phyloP scores from a whole-genome alignment of 2,888 invertebrate genomes.

The Phorcus lineatus region DNA sequence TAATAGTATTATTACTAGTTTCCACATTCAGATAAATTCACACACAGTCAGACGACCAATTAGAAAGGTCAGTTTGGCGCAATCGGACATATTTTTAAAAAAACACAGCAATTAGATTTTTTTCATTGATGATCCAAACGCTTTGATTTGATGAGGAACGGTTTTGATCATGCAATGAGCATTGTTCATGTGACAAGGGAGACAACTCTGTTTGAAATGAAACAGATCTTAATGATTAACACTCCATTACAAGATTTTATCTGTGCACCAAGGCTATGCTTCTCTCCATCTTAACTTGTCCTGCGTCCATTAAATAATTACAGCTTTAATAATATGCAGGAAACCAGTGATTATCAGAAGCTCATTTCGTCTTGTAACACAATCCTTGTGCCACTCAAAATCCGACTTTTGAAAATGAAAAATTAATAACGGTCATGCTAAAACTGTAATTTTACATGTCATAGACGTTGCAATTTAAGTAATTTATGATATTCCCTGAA shows the following conservation, averaged over 20 bases:
- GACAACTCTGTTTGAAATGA: slow-evolving; percentile 9
- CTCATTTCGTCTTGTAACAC: slow-evolving; percentile 9
- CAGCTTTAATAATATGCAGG: slow-evolving; percentile 20
- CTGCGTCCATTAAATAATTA: slow-evolving; percentile 22
- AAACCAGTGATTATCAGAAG: neutral
- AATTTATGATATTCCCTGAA: slow-evolving; percentile 6
- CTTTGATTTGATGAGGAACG: neutral
- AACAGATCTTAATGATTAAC: slow-evolving; percentile 20
- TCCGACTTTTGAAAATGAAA: slow-evolving; percentile 18
- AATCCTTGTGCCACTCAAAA: neutral
- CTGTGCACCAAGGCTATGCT: slow-evolving; percentile 5
- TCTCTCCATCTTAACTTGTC: slow-evolving; percentile 14
- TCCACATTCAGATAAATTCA: slow-evolving; percentile 19
- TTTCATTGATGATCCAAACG: neutral
- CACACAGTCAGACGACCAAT: neutral
- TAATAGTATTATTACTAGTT: slow-evolving; percentile 6
- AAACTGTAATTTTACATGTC: slow-evolving; percentile 11
- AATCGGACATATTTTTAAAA: neutral
- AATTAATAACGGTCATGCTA: slow-evolving; percentile 11
- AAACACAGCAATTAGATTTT: slow-evolving; percentile 8
- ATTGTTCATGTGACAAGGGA: slow-evolving; percentile 7
- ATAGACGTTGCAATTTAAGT: neutral
- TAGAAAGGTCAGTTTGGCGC: neutral
- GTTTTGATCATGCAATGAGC: neutral
- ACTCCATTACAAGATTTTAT: slow-evolving; percentile 23